A percentile compares a stretch with the other conserved stretches of the same genome.
Conservation (phyloP, 2,113 vertebrate genomes). For the Chrysochloris asiatica region DNA sequence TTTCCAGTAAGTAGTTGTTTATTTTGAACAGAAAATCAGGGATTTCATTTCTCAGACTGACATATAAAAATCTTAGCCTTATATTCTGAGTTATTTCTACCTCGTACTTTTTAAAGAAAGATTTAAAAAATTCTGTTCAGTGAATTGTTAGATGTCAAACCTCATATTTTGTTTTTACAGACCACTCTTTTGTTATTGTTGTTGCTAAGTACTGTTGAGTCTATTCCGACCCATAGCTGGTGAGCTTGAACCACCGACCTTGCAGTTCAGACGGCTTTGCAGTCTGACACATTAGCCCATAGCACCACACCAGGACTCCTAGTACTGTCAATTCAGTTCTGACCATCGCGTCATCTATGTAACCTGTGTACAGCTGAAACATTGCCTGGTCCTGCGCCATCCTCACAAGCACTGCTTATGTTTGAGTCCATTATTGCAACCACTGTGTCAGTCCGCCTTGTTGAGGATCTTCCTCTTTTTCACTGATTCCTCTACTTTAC, state of each 20-base stretch:
- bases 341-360: too few species aligned
- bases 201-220: too few species aligned
- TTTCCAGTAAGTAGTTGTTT: background rate
- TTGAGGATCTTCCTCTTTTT: background rate
- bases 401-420: background rate
- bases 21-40: background rate
- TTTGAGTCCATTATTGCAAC: background rate
- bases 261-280: too few species aligned
- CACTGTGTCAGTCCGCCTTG: background rate
- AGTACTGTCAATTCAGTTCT: too few species aligned
- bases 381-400: background rate
- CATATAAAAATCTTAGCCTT: background rate
- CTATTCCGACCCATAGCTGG: too few species aligned
- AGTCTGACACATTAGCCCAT: too few species aligned
- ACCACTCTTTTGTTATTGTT: too few species aligned
- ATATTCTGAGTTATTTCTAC: background rate
- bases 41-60: background rate
- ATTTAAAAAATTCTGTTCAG: background rate
- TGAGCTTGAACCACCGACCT: too few species aligned
- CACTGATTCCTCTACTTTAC: background rate
- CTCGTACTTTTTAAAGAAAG: background rate
- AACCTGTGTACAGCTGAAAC: background rate
- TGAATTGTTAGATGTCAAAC: slow-evolving; percentile 8
- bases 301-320: too few species aligned
- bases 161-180: background rate